A percentile compares a stretch with the other conserved stretches of the same genome.
Conservation (phyloP, 2,113 vertebrate species). For the Pollimyrus isidori region DNA sequence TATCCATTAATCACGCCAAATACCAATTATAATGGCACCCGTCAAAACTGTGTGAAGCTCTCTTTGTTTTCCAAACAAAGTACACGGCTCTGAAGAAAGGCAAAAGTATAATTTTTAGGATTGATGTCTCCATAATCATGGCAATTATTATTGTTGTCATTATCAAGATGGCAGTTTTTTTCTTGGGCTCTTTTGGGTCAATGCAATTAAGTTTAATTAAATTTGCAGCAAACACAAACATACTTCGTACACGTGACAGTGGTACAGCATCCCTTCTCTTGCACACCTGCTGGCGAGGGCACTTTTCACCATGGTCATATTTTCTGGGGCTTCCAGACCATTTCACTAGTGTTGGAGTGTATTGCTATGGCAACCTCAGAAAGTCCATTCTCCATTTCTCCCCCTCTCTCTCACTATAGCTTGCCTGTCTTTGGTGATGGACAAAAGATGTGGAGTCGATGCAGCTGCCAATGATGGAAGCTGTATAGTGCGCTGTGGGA, state of each 20-base stretch:
- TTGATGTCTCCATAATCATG: constrained; percentile 36
- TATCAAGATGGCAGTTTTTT: constrained; percentile 32
- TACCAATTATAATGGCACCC: constrained; percentile 56
- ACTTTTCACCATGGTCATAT: background rate
- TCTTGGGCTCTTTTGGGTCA: constrained; percentile 19
- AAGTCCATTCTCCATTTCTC: background rate
- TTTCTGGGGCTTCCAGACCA: constrained; percentile 22
- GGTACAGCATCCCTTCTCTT: background rate
- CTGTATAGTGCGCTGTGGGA: background rate
- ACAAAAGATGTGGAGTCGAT: constrained; percentile 25
- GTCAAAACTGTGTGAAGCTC: constrained; percentile 26
- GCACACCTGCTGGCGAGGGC: background rate
- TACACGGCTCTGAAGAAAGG: constrained; percentile 31
- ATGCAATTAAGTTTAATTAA: constrained; percentile 36
- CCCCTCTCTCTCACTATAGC: constrained; percentile 29
- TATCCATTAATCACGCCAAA: constrained; percentile 61
- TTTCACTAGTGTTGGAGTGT: constrained; percentile 41
- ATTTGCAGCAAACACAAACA: constrained; percentile 16
- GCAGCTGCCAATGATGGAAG: background rate
- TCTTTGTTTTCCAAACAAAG: constrained; percentile 46
- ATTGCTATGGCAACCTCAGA: constrained; percentile 47
- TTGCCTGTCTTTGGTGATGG: constrained; percentile 35
- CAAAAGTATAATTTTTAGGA: constrained; percentile 32
- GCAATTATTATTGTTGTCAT: constrained; percentile 37
- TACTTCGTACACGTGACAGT: background rate